Base-by-base conservation (phyloP, 2,113 vertebrate genomes). In the Hypanus sabinus region DNA sequence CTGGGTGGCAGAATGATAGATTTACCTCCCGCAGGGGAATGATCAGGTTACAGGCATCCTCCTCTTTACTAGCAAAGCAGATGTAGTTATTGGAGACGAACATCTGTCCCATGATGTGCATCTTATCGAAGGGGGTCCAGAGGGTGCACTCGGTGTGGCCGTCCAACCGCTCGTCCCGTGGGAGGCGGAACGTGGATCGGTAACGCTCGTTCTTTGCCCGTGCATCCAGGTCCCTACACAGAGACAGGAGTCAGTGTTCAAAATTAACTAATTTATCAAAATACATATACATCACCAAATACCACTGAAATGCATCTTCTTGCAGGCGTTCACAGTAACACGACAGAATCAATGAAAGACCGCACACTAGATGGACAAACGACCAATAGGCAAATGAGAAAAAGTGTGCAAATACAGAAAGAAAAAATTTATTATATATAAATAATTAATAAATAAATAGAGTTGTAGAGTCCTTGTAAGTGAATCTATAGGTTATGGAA, bases 81-180 rank as follows among this genome's bases (percentile, higher is more conserved):
- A 99, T 98, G 95, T 99, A 99, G 95, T 98, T 99, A 96, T 98
- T 98, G 95, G 99, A 99, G 95, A 99, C 98, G 95, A 98, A 99
- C 97, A 99, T 98, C 96, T 99, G 98, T 30, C 99, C 99, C 0
- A 97, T 96, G 83, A 99, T 98, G 92, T 99, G 99, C 96, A 98
- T 98, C 96, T 99, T 99, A 90, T 97, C 97, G 93, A 99, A 99
- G 0, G 99, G 99, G 0, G 98, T 98, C 99, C 99, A 99, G 94
- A 99, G 96, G 0, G 99, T 99, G 95, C 99, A 99, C 94, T 98
- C 97, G 0, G 99, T 99, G 94, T 99, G 99, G 83, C 99, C 99
- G 1, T 99, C 99, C 92, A 99, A 96, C 9, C 97, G 97, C 94
- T 99, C 99, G 0, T 99, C 98, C 95, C 96, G 97, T 0, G 98